Evolutionary conservation across 2,113 vertebrate genomes (phyloP), one percentile per base, ranked within the genome.

Genomic region (Tretioscincus oriximinensis): DNA sequence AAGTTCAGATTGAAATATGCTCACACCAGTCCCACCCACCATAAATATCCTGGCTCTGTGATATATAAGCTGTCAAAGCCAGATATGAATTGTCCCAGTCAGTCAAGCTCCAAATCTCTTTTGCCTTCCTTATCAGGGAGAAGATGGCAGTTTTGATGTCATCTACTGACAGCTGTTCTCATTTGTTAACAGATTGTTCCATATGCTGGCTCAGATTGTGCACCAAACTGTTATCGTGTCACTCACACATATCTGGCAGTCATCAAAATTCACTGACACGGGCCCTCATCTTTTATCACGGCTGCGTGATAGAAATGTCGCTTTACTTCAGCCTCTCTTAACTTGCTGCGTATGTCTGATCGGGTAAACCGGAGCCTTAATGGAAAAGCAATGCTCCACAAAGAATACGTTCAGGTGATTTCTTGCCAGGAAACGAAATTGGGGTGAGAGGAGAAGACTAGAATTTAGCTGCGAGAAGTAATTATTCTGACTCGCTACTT

Each of bases 401-500:
- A 87, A 78, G 7, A 26, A 49, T n/a, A 16, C 89, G 80, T 84
- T 78, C 8, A 1, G 60, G 54, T 90, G 76, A 82, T 78, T 84
- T 83, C 58, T 16, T 54, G 74, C 67, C 60, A 83, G 80, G 67
- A 81, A 83, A 81, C 81, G 74, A 74, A 87, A 87, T 26, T 54
- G 9, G 70, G 77, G 82, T 64, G 51, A 51, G 81, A 63, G 60
- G 35, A 35, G 41, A 41, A 67, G 45, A 41, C 82, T 47, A 41
- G 49, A 84, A 66, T 2, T 8, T 68, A 51, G 64, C 60, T 90
- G 18, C 45, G 77, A 79, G 69, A 88, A 65, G 76, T 81, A 65
- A 91, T 86, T 92, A 82, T 87, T 90, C 85, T 90, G 92, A 82
- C 45, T 26, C 0, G 0, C 69, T 80, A 72, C 80, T 76, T 89